These are phyloP conservation scores for Ladona fulva DNA, from an alignment of 1,140 invertebrate genomes.

Conservation along the genomic window DNA sequence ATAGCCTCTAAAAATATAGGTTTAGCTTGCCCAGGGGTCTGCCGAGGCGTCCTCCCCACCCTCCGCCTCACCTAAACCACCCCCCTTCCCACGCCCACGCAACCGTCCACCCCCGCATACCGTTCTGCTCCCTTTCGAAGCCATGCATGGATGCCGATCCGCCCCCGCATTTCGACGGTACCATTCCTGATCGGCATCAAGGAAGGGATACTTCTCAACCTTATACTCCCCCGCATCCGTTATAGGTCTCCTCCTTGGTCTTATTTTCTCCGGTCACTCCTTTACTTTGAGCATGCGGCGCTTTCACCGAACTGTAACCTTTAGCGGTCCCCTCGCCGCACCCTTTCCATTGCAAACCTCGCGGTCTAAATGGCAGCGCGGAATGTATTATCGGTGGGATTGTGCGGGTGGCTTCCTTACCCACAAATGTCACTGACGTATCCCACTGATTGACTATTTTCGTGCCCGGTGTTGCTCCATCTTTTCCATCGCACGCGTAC, in stretches of 20 bases:
- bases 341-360: neutral
- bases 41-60: neutral
- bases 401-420: too few species aligned
- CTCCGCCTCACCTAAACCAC: neutral
- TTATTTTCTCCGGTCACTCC: neutral
- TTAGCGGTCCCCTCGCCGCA: neutral
- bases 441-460: too few species aligned
- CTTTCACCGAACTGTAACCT: neutral
- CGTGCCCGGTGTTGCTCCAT: too few species aligned
- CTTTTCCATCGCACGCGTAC: too few species aligned
- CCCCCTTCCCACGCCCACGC: neutral
- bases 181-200: neutral
- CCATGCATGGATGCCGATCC: neutral
- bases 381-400: too few species aligned
- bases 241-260: too few species aligned
- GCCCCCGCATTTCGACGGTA: neutral
- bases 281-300: neutral
- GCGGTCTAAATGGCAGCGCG: neutral
- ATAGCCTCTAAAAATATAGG: slow-evolving; percentile 10
- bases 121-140: neutral
- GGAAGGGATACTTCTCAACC: neutral
- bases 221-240: neutral
- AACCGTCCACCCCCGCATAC: neutral
- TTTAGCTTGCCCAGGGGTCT: slow-evolving; percentile 6
- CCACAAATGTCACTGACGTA: too few species aligned